Percentiles rank a stretch among this genome's conserved stretches.
Evolutionary conservation across 2,888 invertebrate genomes (phyloP).

Genomic region (Hybos culiciformis): DNA sequence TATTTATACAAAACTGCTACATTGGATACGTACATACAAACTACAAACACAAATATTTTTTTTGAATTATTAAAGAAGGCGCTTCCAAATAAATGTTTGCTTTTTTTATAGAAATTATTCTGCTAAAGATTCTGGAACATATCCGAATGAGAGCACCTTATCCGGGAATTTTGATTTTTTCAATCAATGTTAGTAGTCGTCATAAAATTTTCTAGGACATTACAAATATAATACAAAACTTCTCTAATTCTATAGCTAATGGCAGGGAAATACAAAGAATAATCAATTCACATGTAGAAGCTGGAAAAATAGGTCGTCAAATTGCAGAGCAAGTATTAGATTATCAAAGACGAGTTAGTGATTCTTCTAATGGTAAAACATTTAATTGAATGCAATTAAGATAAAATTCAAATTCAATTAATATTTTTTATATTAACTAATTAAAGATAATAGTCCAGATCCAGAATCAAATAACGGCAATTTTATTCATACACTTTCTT

Average conservation of each 20-base stretch:
- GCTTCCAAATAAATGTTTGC: too few relatives aligned
- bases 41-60: not conserved
- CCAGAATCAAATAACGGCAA: constrained; percentile 11
- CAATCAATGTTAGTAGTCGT: constrained; percentile 36
- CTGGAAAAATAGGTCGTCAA: constrained; percentile 71
- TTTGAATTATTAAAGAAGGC: not conserved
- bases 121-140: constrained; percentile 37
- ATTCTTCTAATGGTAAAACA: constrained; percentile 33
- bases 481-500: constrained; percentile 12
- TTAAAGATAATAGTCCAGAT: constrained; percentile 14
- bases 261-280: constrained; percentile 53
- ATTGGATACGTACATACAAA: too few relatives aligned
- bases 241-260: constrained; percentile 32
- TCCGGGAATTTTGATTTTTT: constrained; percentile 41
- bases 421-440: too few relatives aligned
- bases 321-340: constrained; percentile 67
- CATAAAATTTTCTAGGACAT: too few relatives aligned
- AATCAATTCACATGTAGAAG: constrained; percentile 64
- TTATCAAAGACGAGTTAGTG: constrained; percentile 40
- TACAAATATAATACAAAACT: not conserved
- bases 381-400: not conserved
- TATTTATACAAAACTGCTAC: too few relatives aligned
- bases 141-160: not conserved
- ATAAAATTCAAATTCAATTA: not conserved
- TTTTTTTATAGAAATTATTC: too few relatives aligned